phyloP scores from a whole-genome alignment of 2,113 vertebrate genomes.

The Dicentrarchus labrax region DNA sequence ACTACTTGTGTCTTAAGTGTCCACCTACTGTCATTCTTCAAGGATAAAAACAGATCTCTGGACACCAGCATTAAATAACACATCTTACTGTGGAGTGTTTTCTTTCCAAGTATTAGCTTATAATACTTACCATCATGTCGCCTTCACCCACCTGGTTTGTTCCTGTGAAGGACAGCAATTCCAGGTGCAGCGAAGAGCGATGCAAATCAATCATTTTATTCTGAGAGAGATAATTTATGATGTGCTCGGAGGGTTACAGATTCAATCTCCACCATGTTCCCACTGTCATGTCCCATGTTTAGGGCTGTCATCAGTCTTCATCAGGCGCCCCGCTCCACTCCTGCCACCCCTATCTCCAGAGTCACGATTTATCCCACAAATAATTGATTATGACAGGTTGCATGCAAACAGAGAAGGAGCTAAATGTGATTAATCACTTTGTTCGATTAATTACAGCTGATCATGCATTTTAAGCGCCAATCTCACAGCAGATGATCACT shows the following conservation, averaged over 20 bases:
- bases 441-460: slow-evolving; percentile 85
- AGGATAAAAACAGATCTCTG: slow-evolving; percentile 11
- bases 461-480: slow-evolving; percentile 78
- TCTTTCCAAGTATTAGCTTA: slow-evolving; percentile 34
- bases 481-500: slow-evolving; percentile 64
- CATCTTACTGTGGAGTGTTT: slow-evolving; percentile 25
- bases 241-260: slow-evolving; percentile 92
- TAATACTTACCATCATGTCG: slow-evolving; percentile 16
- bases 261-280: slow-evolving; percentile 92
- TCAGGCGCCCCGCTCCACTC: slow-evolving; percentile 86
- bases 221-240: slow-evolving; percentile 96
- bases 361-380: slow-evolving; percentile 91
- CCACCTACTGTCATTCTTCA: slow-evolving; percentile 6
- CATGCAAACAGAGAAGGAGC: slow-evolving; percentile 89
- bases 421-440: slow-evolving; percentile 94
- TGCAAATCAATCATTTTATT: slow-evolving; percentile 98
- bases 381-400: slow-evolving; percentile 97
- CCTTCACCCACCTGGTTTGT: slow-evolving; percentile 41
- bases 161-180: slow-evolving; percentile 79
- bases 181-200: slow-evolving; percentile 86
- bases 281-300: slow-evolving; percentile 89
- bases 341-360: slow-evolving; percentile 91
- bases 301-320: slow-evolving; percentile 96
- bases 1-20: slow-evolving; percentile 19
- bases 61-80: slow-evolving; percentile 43